Evolutionary conservation across 2,888 invertebrate genomes (phyloP).

Genomic region (Tachystola acroxantha): DNA sequence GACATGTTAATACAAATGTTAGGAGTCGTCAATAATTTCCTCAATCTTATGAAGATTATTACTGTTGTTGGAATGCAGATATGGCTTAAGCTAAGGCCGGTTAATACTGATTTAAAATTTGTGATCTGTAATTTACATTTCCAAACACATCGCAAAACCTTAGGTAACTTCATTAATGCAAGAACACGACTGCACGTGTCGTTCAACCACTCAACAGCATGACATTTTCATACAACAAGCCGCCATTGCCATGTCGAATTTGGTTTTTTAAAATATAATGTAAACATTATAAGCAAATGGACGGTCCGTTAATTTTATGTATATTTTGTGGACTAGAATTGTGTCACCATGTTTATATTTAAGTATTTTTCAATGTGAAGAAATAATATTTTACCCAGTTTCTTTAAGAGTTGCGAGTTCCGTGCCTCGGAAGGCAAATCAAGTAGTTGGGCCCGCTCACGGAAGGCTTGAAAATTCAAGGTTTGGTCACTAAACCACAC

Average conservation of each 20-base stretch:
- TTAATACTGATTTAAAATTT: constrained; percentile 28
- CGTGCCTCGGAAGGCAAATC: too few relatives aligned
- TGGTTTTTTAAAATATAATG: constrained; percentile 50
- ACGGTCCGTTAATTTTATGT: constrained; percentile 29
- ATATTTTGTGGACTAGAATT: too few relatives aligned
- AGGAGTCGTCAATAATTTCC: too few relatives aligned
- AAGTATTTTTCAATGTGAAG: too few relatives aligned
- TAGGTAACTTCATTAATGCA: constrained; percentile 63
- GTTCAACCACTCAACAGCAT: constrained; percentile 36
- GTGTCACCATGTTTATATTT: too few relatives aligned
- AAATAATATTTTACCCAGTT: too few relatives aligned
- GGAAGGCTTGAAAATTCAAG: too few relatives aligned
- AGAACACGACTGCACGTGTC: constrained; percentile 40
- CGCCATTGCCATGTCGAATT: constrained; percentile 46
- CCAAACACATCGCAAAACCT: constrained; percentile 44
- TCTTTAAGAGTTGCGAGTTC: too few relatives aligned
- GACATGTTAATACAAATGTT: too few relatives aligned
- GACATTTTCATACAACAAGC: constrained; percentile 42
- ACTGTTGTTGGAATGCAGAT: constrained; percentile 3
- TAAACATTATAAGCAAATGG: constrained; percentile 42
- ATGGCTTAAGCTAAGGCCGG: constrained; percentile 20
- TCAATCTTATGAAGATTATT: too few relatives aligned
- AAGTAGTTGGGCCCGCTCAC: too few relatives aligned
- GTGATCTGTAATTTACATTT: constrained; percentile 42
- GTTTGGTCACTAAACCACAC: too few relatives aligned